A percentile compares a stretch with the other conserved stretches of the same genome.
Conservation (phyloP, 2,888 invertebrate species). For the Orchestes rusci region DNA sequence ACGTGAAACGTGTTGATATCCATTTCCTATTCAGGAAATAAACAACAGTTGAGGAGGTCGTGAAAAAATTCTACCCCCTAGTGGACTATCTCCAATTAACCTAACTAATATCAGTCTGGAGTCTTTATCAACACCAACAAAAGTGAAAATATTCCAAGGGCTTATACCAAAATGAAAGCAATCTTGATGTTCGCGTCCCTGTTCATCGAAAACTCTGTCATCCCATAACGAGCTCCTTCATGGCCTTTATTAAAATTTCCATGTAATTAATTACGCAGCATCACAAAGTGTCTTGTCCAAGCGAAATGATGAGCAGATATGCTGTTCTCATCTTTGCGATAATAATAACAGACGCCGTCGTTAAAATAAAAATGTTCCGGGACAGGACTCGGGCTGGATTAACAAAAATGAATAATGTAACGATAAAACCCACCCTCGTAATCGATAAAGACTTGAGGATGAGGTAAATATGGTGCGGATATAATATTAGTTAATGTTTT, state of each 20-base stretch:
- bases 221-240: background rate
- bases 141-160: no score
- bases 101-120: no score
- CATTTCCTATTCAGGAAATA: no score
- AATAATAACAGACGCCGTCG: conserved; percentile 18
- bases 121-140: no score
- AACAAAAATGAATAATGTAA: conserved; percentile 23
- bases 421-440: conserved; percentile 9
- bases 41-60: no score
- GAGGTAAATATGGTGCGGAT: conserved; percentile 19
- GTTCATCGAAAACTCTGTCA: no score
- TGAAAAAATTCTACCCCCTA: no score
- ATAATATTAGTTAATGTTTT: conserved; percentile 17
- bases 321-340: conserved; percentile 21
- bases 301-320: conserved; percentile 11
- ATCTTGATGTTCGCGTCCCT: no score
- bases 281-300: conserved; percentile 14
- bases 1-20: no score
- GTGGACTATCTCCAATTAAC: no score
- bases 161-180: no score
- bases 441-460: conserved; percentile 19
- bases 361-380: conserved; percentile 17
- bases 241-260: conserved; percentile 10
- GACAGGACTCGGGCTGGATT: conserved; percentile 18
- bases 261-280: conserved; percentile 12